Evolutionary conservation across 2,888 invertebrate genomes (phyloP).

Genomic region (Caradrina kadenii): DNA sequence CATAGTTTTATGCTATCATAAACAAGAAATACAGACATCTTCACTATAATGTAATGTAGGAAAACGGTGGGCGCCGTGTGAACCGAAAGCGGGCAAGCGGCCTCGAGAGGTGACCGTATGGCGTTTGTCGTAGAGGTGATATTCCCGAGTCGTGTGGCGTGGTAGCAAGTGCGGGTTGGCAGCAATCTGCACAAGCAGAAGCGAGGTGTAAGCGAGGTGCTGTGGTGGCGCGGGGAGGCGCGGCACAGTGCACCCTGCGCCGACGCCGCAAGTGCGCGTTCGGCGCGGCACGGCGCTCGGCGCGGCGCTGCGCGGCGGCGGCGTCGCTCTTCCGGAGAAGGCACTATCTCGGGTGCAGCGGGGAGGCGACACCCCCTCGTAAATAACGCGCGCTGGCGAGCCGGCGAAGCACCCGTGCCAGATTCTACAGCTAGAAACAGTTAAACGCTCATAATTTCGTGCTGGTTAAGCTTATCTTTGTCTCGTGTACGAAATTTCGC

Average conservation of each 20-base stretch:
- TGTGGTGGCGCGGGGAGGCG: conserved; percentile 71
- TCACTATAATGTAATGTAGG: conserved; percentile 82
- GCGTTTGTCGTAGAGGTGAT: conserved; percentile 81
- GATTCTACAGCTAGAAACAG: conserved; percentile 91
- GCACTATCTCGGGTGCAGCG: conserved; percentile 88
- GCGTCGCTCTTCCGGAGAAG: conserved; percentile 88
- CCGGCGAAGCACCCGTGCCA: conserved; percentile 90
- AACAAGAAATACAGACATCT: conserved; percentile 86
- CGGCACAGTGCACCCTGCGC: conserved; percentile 66
- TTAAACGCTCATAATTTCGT: conserved; percentile 91
- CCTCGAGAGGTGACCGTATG: conserved; percentile 76
- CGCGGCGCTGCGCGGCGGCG: conserved; percentile 76
- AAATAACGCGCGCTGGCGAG: conserved; percentile 90
- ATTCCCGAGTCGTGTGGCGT: conserved; percentile 77
- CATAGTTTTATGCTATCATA: conserved; percentile 86
- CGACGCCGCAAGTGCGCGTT: conserved; percentile 61
- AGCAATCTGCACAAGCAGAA: conserved; percentile 86
- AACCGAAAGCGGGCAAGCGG: conserved; percentile 74
- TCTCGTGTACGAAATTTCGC: conserved; percentile 89
- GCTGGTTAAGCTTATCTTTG: conserved; percentile 91
- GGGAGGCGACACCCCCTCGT: conserved; percentile 86
- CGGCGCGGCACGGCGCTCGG: conserved; percentile 62
- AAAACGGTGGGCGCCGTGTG: conserved; percentile 74
- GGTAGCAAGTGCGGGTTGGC: conserved; percentile 80
- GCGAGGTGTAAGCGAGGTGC: conserved; percentile 82